Evolutionary conservation across 37 sponge, comb jelly and placozoan species (phyloP).

Genomic region (Haliclona indistincta): DNA sequence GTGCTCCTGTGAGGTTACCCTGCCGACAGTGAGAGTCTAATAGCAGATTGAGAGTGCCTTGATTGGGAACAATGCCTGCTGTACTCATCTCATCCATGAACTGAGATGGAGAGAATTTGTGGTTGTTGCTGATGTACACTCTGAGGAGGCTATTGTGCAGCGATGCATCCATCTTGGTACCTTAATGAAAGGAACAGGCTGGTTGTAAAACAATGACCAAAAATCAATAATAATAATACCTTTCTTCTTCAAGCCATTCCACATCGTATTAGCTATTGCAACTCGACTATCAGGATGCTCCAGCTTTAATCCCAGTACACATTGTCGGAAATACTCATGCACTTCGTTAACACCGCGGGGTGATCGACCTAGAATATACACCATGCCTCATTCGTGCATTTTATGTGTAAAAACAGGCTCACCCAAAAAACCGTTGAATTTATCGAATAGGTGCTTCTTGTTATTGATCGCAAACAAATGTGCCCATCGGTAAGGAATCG

Average conservation of each 20-base stretch:
- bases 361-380: too few species aligned
- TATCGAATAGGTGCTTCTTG: too few species aligned
- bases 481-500: too few species aligned
- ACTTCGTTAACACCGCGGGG: too few species aligned
- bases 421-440: too few species aligned
- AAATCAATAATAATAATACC: slow-evolving; percentile 3
- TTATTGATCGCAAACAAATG: too few species aligned
- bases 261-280: slow-evolving; percentile 20
- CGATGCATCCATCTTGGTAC: too few species aligned
- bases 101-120: neutral
- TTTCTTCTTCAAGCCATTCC: slow-evolving; percentile 17
- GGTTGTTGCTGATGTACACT: neutral
- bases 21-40: neutral
- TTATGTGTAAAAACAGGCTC: too few species aligned
- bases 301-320: too few species aligned
- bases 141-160: neutral
- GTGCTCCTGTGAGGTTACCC: neutral
- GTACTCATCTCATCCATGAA: neutral
- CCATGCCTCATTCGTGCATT: too few species aligned
- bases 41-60: neutral
- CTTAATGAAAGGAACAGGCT: neutral
- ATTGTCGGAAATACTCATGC: too few species aligned
- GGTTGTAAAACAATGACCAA: neutral
- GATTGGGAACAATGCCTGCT: neutral
- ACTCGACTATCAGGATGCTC: slow-evolving; percentile 10